phyloP scores from a whole-genome alignment of 2,888 invertebrate genomes.

The Gymnocheta viridis region DNA sequence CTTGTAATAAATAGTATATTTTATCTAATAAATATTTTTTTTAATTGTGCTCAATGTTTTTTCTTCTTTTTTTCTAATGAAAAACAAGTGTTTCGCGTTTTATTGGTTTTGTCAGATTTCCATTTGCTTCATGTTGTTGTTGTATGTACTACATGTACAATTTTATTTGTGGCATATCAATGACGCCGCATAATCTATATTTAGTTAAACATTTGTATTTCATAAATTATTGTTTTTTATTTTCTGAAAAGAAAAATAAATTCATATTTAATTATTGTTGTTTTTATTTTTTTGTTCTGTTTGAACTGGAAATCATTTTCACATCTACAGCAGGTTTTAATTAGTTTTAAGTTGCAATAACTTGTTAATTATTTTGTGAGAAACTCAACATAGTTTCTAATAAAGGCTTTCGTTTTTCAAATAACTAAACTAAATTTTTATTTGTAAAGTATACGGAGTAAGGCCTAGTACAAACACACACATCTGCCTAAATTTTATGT shows the following conservation, averaged over 20 bases:
- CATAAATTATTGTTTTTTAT: constrained; percentile 7
- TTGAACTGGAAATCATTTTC: constrained; percentile 13
- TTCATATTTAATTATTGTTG: not conserved
- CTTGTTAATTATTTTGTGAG: constrained; percentile 22
- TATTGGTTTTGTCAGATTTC: constrained; percentile 43
- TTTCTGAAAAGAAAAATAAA: not conserved
- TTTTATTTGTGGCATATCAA: constrained; percentile 51
- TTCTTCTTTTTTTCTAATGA: constrained; percentile 2
- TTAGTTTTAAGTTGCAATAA: constrained; percentile 8
- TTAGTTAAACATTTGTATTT: constrained; percentile 55
- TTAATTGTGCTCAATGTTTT: constrained; percentile 17
- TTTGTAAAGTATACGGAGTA: too few relatives aligned
- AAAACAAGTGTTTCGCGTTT: constrained; percentile 61
- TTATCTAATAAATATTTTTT: constrained; percentile 22
- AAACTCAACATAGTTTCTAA: not conserved
- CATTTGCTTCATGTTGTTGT: constrained; percentile 15
- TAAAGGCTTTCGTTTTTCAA: not conserved
- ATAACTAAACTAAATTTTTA: too few relatives aligned
- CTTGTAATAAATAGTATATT: not conserved
- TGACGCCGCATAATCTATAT: constrained; percentile 59
- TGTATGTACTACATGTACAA: not conserved
- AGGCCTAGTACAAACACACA: too few relatives aligned
- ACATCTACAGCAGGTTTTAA: constrained; percentile 1
- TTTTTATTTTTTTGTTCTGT: not conserved
- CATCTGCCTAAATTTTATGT: too few relatives aligned